These are phyloP conservation scores for Seriola dumerili DNA, from an alignment of 2,113 vertebrate genomes.

Conservation along the genomic window DNA sequence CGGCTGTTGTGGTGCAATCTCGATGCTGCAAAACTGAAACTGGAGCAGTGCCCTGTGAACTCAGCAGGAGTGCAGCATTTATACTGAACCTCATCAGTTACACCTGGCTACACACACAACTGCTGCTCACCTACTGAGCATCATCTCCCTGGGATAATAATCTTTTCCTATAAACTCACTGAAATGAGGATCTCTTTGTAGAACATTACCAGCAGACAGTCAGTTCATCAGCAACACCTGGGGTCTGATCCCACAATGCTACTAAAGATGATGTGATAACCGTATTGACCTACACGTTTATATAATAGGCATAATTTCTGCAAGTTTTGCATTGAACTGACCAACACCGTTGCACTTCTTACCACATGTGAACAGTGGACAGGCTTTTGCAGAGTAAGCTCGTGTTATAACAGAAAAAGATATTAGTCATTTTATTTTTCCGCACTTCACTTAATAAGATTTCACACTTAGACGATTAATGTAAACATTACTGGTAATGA, in stretches of 20 bases:
- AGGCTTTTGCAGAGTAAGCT: conserved; percentile 16
- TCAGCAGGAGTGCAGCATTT: conserved; percentile 60
- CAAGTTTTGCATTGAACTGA: background rate
- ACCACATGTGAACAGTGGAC: background rate
- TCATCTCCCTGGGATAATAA: conserved; percentile 60
- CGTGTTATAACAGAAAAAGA: conserved; percentile 6
- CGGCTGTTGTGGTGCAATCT: conserved; percentile 47
- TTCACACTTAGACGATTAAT: conserved; percentile 4
- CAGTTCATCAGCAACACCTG: conserved; percentile 20
- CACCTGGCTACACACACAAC: conserved; percentile 63
- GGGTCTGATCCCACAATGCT: conserved; percentile 27
- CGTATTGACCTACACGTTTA: conserved; percentile 14
- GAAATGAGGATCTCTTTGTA: conserved; percentile 46
- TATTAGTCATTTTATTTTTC: conserved; percentile 18
- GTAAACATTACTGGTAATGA: conserved; percentile 13
- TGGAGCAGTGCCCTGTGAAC: conserved; percentile 68
- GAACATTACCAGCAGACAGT: conserved; percentile 32
- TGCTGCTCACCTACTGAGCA: conserved; percentile 53
- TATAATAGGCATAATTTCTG: conserved; percentile 4
- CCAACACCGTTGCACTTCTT: background rate
- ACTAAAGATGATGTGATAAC: conserved; percentile 17
- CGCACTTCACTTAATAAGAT: background rate
- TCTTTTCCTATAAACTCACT: conserved; percentile 41
- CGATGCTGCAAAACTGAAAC: conserved; percentile 42
- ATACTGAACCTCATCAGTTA: conserved; percentile 68